Evolutionary conservation across 2,888 invertebrate genomes (phyloP).

Genomic region (Diaphora mendica): DNA sequence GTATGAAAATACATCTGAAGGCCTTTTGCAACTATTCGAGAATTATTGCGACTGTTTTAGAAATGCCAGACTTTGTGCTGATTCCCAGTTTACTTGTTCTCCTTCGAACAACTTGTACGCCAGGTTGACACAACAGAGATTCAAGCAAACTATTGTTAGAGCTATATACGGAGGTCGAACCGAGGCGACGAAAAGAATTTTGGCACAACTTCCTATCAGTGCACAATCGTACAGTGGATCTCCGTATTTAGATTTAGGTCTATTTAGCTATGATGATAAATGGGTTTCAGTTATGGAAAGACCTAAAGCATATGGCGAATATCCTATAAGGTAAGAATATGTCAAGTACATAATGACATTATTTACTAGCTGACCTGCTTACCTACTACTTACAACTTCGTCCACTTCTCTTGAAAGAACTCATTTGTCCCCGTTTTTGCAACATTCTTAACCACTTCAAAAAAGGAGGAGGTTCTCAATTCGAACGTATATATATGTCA

Average conservation of each 20-base stretch:
- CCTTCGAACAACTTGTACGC: slow-evolving; percentile 96
- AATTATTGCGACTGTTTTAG: slow-evolving; percentile 97
- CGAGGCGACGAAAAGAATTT: slow-evolving; percentile 95
- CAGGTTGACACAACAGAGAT: slow-evolving; percentile 89
- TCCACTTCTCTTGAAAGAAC: too few species aligned
- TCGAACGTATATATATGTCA: too few species aligned
- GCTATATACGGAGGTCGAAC: slow-evolving; percentile 96
- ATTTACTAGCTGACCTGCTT: background rate
- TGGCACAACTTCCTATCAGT: slow-evolving; percentile 97
- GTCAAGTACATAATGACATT: background rate
- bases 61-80: slow-evolving; percentile 93
- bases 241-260: slow-evolving; percentile 95
- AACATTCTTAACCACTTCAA: too few species aligned
- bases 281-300: slow-evolving; percentile 98
- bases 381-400: too few species aligned
- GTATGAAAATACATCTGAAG: slow-evolving; percentile 95
- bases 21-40: slow-evolving; percentile 94
- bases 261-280: slow-evolving; percentile 98
- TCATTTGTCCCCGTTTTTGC: too few species aligned
- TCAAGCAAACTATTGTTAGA: slow-evolving; percentile 95
- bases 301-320: slow-evolving; percentile 96
- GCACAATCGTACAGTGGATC: slow-evolving; percentile 97
- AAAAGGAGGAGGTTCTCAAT: too few species aligned
- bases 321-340: slow-evolving; percentile 92
- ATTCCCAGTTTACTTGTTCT: slow-evolving; percentile 95